Evolutionary conservation across 1,140 invertebrate genomes (phyloP), one percentile per base, ranked within the genome.

Genomic region (Aphaenogaster ashmeadi): DNA sequence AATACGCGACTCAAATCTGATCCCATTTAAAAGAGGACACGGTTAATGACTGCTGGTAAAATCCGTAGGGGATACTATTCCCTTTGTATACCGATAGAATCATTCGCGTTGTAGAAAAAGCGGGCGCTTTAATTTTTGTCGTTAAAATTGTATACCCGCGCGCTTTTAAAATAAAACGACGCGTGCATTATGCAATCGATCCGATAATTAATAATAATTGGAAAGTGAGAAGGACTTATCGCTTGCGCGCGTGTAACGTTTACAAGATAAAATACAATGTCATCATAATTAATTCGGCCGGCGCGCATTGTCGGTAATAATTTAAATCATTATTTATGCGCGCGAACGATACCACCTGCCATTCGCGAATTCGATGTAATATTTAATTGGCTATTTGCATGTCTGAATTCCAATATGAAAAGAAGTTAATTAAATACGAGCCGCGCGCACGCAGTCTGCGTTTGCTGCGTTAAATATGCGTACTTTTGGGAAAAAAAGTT

Each of bases 261-360:
- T 60, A 84, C 80, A 84, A 84, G 69, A 60, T 84, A 84, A 84
- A 84, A 84, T 84, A 84, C 80, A 84, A 60, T 84, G 80, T 84
- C 80, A 84, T 75, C 54, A 60, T 75, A 84, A 84, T 84, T 84
- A 84, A 84, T 84, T 75, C 69, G 80, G 4, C 41, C 41, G 54
- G 54, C 67, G 41, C n/a, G 33, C 54, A 84, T 75, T 84, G 54
- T 60, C 69, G 54, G 69, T 84, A 84, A 84, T 84, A 84, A 84
- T 84, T 84, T 27, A 84, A 75, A 71, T 84, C 69, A 84, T 84
- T 84, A 84, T 84, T 84, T 84, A 84, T 84, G 69, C 54, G 80
- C 54, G 80, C 44, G 69, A 75, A 84, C 33, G 80, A 74, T 83
- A 83, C 50, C 62, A 81, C 38, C 69, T 84, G 80, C 41, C 80